Evolutionary conservation across 2,888 invertebrate genomes (phyloP).

Genomic region (Scelioninae gen. 1): DNA sequence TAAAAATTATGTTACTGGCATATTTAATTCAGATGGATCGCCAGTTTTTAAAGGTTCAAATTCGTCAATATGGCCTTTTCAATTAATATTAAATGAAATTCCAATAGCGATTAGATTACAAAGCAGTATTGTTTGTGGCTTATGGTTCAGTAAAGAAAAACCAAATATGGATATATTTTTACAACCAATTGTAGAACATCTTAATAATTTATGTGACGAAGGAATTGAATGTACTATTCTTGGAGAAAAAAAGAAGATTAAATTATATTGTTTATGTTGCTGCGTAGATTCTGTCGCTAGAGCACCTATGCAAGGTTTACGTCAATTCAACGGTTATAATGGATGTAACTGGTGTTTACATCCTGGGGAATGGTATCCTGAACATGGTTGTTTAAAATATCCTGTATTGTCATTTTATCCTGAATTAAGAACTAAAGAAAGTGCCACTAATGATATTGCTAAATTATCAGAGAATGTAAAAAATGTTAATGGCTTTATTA

Average conservation of each 20-base stretch:
- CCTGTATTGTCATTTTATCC: not conserved
- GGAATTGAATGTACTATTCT: slow-evolving; percentile 54
- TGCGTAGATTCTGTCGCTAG: slow-evolving; percentile 47
- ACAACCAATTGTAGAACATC: slow-evolving; percentile 44
- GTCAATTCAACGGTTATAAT: slow-evolving; percentile 59
- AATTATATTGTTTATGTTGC: slow-evolving; percentile 45
- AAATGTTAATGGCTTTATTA: not conserved
- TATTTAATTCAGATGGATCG: slow-evolving; percentile 1
- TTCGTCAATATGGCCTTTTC: not conserved
- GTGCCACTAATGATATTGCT: not conserved
- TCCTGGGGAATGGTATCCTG: slow-evolving; percentile 30
- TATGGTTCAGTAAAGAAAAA: slow-evolving; percentile 44
- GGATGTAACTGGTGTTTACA: slow-evolving; percentile 53
- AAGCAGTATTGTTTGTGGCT: not conserved
- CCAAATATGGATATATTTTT: slow-evolving; percentile 50
- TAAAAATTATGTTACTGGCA: not conserved
- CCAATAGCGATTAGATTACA: not conserved
- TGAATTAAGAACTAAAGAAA: not conserved
- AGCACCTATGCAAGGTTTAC: slow-evolving; percentile 32
- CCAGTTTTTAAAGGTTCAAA: not conserved
- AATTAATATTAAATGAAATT: not conserved
- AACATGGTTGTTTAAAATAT: not conserved
- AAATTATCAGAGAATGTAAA: not conserved
- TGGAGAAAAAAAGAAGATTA: slow-evolving; percentile 8
- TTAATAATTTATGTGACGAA: slow-evolving; percentile 37